phyloP scores from a whole-genome alignment of 2,797 vertebrate species.

The Varecia variegata region DNA sequence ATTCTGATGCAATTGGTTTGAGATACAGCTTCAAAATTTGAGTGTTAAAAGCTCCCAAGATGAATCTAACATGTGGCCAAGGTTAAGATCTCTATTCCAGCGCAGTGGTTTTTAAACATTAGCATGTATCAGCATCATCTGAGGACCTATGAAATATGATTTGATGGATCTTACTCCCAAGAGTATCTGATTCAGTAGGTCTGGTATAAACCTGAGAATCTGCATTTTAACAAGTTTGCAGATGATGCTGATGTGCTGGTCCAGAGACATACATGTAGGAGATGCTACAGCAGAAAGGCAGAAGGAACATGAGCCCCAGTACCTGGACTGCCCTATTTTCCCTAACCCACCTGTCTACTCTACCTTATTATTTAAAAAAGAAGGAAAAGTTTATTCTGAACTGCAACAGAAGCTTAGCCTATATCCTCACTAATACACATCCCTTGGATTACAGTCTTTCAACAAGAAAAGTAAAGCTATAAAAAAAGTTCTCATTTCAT shows the following conservation, averaged over 20 bases:
- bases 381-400: neutral
- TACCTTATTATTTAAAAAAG: neutral
- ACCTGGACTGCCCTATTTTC: neutral
- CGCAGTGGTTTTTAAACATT: neutral
- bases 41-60: neutral
- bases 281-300: neutral
- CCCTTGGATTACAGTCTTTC: neutral
- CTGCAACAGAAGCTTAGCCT: neutral
- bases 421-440: neutral
- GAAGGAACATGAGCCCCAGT: neutral
- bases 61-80: neutral
- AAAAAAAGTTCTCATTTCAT: constrained; percentile 1
- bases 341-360: neutral
- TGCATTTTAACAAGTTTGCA: neutral
- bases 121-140: neutral
- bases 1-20: neutral
- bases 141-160: neutral
- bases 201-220: neutral
- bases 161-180: neutral
- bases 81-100: neutral
- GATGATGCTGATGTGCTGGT: neutral
- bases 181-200: neutral
- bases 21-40: neutral
- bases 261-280: neutral
- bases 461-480: neutral